A percentile compares a stretch with the other conserved stretches of the same genome.
phyloP scores from a whole-genome alignment of 1,140 invertebrate species.

The Platorchestia sp. region DNA sequence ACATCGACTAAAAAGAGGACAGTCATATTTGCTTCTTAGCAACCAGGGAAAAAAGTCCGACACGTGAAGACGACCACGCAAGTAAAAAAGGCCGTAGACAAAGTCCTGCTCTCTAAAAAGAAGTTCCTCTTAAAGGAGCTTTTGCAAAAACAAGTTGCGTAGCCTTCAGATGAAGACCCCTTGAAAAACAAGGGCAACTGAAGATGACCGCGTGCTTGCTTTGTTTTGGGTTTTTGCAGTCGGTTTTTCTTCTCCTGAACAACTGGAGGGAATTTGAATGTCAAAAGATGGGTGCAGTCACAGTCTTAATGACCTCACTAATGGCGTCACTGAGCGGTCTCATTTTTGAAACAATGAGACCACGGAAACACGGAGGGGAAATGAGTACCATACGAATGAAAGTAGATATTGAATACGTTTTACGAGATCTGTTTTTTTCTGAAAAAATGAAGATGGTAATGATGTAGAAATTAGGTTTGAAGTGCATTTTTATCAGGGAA shows the following conservation, averaged over 20 bases:
- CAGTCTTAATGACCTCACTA: neutral
- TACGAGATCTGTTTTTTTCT: neutral
- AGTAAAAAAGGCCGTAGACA: slow-evolving; percentile 24
- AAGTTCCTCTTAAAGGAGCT: slow-evolving; percentile 38
- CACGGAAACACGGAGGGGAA: neutral
- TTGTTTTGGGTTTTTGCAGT: slow-evolving; percentile 42
- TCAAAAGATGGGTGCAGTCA: slow-evolving; percentile 1
- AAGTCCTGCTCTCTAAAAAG: slow-evolving; percentile 41
- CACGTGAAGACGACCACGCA: slow-evolving; percentile 29
- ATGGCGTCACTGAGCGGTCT: neutral
- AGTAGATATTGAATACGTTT: neutral
- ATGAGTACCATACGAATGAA: neutral
- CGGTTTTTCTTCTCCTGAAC: slow-evolving; percentile 31
- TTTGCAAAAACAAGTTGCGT: slow-evolving; percentile 50
- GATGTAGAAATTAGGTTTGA: neutral
- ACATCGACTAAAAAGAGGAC: slow-evolving; percentile 36
- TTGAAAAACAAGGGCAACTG: slow-evolving; percentile 53
- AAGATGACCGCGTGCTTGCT: slow-evolving; percentile 45
- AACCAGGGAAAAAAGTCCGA: slow-evolving; percentile 7
- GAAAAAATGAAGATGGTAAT: neutral
- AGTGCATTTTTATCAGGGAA: neutral
- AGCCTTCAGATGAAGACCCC: neutral
- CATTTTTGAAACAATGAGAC: neutral
- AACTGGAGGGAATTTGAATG: neutral
- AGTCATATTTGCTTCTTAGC: slow-evolving; percentile 3